These are phyloP conservation scores for Drosophila athabasca DNA, from an alignment of 1,140 invertebrate species.

Conservation along the genomic window DNA sequence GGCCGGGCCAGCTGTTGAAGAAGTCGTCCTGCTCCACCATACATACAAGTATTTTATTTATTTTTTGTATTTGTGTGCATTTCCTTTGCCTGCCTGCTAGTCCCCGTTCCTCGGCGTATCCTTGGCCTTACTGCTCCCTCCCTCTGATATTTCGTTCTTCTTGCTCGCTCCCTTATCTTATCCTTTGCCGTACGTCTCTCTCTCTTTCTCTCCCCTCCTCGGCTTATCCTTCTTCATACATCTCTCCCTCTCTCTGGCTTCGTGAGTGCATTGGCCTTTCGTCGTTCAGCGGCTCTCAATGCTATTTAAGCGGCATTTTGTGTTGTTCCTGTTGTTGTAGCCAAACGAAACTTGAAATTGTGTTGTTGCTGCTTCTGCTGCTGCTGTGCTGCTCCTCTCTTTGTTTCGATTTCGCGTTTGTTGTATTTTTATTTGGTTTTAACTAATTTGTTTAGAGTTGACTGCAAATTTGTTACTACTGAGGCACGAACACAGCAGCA, in stretches of 20 bases:
- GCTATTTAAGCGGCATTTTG: conserved; percentile 71
- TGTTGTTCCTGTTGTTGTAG: conserved; percentile 20
- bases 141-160: no score
- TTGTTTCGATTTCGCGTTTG: conserved; percentile 40
- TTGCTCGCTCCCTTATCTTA: no score
- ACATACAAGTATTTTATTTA: no score
- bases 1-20: conserved; percentile 71
- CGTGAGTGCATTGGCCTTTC: conserved; percentile 75
- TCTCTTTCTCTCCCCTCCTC: conserved; percentile 23
- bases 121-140: no score
- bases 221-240: conserved; percentile 37
- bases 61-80: conserved; percentile 18
- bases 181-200: neutral
- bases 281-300: conserved; percentile 65
- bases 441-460: conserved; percentile 73
- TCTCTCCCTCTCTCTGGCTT: conserved; percentile 7
- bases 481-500: conserved; percentile 24
- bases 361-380: conserved; percentile 38
- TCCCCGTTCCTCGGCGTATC: neutral
- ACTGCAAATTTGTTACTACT: conserved; percentile 67
- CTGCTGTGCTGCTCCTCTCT: conserved; percentile 15
- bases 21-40: conserved; percentile 30
- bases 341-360: conserved; percentile 69
- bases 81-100: neutral
- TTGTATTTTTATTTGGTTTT: conserved; percentile 38